These are phyloP conservation scores for Chrysocyon brachyurus DNA, from an alignment of 2,797 vertebrate species.

Conservation along the genomic window DNA sequence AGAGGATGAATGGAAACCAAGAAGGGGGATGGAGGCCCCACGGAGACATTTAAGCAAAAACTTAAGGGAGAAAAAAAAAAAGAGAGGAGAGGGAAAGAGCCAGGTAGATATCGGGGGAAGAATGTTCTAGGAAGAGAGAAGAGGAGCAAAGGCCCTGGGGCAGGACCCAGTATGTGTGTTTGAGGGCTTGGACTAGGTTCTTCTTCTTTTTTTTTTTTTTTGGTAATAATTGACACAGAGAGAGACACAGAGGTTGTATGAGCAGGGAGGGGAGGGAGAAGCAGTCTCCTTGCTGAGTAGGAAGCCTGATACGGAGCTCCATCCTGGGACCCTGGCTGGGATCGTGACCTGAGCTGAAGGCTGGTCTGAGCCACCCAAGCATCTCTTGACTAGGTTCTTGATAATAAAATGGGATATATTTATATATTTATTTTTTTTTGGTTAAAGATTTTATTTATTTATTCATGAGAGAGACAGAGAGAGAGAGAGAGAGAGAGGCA, in stretches of 20 bases:
- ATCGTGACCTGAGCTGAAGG: not conserved
- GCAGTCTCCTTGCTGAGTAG: too few relatives aligned
- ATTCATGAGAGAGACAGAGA: too few relatives aligned
- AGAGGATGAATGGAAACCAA: too few relatives aligned
- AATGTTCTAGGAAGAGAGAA: not conserved
- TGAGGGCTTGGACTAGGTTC: not conserved
- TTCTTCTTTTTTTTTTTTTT: not conserved
- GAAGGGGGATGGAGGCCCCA: not conserved
- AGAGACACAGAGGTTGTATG: too few relatives aligned
- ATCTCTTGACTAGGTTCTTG: not conserved
- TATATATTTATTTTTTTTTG: not conserved
- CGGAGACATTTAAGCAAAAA: not conserved
- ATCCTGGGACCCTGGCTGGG: not conserved
- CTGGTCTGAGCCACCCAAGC: not conserved
- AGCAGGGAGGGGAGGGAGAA: too few relatives aligned
- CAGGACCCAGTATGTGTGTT: not conserved
- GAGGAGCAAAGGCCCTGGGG: not conserved
- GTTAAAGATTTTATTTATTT: too few relatives aligned
- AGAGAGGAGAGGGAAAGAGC: not conserved
- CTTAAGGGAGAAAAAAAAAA: not conserved
- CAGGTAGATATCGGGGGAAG: not conserved
- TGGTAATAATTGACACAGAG: too few relatives aligned
- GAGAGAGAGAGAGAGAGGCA: too few relatives aligned
- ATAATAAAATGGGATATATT: not conserved
- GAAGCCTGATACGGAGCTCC: not conserved